Conservation (phyloP, 2,888 invertebrate genomes). For the Drosophila limbata region DNA sequence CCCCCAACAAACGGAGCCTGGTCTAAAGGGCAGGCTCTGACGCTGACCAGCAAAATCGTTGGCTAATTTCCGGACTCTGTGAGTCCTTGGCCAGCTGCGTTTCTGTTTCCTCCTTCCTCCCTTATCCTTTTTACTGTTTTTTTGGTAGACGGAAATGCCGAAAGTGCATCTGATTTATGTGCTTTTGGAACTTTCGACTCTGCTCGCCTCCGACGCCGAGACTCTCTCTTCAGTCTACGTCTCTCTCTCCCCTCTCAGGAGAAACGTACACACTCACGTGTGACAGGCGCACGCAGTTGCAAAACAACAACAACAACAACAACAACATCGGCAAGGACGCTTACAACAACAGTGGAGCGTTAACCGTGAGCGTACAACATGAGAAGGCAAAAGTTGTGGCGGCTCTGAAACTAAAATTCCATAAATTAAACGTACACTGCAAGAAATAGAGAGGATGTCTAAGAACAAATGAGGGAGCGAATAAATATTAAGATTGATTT, state of each 20-base stretch:
- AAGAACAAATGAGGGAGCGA: not conserved
- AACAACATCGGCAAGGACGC: slow-evolving; percentile 29
- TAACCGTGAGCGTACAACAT: slow-evolving; percentile 46
- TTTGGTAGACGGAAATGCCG: slow-evolving; percentile 66
- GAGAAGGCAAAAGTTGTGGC: slow-evolving; percentile 64
- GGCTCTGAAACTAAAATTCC: slow-evolving; percentile 83
- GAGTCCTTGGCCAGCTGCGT: slow-evolving; percentile 34
- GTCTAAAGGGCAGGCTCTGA: not conserved
- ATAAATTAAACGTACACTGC: slow-evolving; percentile 81
- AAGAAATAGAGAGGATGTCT: not conserved
- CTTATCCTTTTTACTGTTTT: slow-evolving; percentile 7
- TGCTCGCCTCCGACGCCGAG: slow-evolving; percentile 10
- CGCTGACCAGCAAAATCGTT: slow-evolving; percentile 41
- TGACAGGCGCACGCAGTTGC: slow-evolving; percentile 57
- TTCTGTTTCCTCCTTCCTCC: not conserved
- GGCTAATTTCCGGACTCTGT: slow-evolving; percentile 62
- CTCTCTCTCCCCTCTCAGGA: slow-evolving; percentile 6
- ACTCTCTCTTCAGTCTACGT: not conserved
- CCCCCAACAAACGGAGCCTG: not conserved
- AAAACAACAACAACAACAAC: slow-evolving; percentile 35
- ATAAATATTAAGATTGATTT: not conserved
- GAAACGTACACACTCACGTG: slow-evolving; percentile 43
- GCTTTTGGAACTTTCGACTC: slow-evolving; percentile 71
- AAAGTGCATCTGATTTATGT: slow-evolving; percentile 83
- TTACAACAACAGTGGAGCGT: slow-evolving; percentile 39